phyloP scores from a whole-genome alignment of 2,888 invertebrate species.

The Apoda limacodes region DNA sequence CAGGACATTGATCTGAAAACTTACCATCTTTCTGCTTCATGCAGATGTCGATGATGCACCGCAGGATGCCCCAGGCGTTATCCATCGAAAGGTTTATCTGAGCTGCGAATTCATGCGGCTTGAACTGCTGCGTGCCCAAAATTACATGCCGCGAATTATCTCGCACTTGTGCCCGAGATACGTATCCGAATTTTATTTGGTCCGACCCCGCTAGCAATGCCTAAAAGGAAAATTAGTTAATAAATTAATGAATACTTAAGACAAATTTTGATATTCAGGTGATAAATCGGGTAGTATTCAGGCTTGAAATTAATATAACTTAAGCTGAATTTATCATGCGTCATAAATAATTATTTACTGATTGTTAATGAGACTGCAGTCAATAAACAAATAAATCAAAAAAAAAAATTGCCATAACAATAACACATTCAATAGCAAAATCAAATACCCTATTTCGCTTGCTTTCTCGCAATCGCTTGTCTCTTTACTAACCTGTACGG shows the following conservation, averaged over 20 bases:
- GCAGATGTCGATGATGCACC: slow-evolving; percentile 96
- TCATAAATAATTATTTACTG: no score
- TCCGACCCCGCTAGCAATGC: slow-evolving; percentile 95
- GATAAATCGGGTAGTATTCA: no score
- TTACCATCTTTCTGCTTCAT: slow-evolving; percentile 96
- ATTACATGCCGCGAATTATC: slow-evolving; percentile 97
- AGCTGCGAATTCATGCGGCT: slow-evolving; percentile 97
- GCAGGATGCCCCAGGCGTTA: slow-evolving; percentile 98
- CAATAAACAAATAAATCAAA: no score
- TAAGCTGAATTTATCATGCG: no score
- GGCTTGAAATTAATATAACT: no score
- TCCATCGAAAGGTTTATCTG: slow-evolving; percentile 99
- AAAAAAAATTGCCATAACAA: no score
- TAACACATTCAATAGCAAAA: neutral
- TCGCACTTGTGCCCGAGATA: slow-evolving; percentile 93
- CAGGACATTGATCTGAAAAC: slow-evolving; percentile 15
- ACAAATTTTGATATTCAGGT: no score
- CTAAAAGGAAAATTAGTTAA: no score
- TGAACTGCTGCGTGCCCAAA: slow-evolving; percentile 97
- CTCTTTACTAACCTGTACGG: slow-evolving; percentile 89
- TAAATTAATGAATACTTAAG: no score
- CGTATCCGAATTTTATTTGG: slow-evolving; percentile 98
- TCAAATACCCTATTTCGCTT: no score
- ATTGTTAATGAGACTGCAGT: no score
- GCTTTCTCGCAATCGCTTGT: no score